These are phyloP conservation scores for Numenius arquata DNA, from an alignment of 2,113 vertebrate genomes.

Conservation along the genomic window DNA sequence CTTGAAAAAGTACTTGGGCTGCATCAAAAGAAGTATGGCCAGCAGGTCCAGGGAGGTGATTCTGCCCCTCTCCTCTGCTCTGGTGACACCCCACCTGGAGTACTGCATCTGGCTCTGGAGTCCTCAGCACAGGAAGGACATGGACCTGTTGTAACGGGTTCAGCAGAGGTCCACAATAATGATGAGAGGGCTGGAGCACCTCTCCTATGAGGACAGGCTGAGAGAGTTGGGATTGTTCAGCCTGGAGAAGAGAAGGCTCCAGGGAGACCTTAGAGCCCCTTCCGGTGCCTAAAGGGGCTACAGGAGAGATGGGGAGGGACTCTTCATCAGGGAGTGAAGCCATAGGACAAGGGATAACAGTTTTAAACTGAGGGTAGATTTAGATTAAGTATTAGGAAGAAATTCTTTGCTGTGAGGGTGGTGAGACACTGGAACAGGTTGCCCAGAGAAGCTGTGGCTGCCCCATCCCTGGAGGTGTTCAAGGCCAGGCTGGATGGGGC, in stretches of 20 bases:
- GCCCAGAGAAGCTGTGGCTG: neutral
- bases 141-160: neutral
- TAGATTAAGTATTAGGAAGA: too few species aligned
- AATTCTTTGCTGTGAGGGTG: too few species aligned
- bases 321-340: neutral
- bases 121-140: neutral
- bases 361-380: neutral
- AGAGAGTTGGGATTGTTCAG: neutral
- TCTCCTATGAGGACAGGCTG: neutral
- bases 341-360: neutral
- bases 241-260: neutral
- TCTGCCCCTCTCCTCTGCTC: neutral
- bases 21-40: neutral
- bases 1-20: neutral
- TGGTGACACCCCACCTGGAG: neutral
- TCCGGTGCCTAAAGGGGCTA: neutral
- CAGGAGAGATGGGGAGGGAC: neutral
- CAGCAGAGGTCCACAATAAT: neutral
- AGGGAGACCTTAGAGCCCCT: neutral
- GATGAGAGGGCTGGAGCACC: neutral
- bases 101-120: neutral
- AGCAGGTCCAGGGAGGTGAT: neutral
- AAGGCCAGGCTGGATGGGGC: neutral
- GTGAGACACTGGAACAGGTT: too few species aligned
- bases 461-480: neutral